Percentiles rank a stretch among this genome's conserved stretches.
Evolutionary conservation across 2,888 invertebrate species (phyloP).

Genomic region (Drosophila mulleri): DNA sequence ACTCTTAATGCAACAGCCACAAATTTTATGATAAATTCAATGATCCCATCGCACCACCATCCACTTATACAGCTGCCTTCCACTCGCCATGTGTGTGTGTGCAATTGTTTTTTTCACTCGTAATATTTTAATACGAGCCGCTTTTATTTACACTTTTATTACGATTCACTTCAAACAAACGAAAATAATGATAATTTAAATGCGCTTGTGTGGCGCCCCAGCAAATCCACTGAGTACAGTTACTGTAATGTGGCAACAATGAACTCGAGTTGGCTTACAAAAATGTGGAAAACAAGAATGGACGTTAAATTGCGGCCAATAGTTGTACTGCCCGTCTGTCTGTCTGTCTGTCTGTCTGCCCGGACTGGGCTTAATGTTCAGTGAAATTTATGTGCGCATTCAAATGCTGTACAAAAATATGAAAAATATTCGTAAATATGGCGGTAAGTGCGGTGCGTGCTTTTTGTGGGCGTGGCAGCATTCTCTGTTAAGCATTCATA

Average conservation of each 20-base stretch:
- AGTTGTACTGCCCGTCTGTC: slow-evolving; percentile 34
- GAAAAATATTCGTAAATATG: slow-evolving; percentile 33
- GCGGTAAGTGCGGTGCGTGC: slow-evolving; percentile 18
- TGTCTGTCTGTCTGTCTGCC: slow-evolving; percentile 21
- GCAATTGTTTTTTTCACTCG: slow-evolving; percentile 46
- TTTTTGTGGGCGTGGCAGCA: slow-evolving; percentile 29
- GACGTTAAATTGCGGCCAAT: slow-evolving; percentile 45
- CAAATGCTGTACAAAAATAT: slow-evolving; percentile 38
- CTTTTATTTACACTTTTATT: slow-evolving; percentile 57
- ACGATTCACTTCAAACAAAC: slow-evolving; percentile 57
- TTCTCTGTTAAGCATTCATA: slow-evolving; percentile 42
- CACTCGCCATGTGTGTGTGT: slow-evolving; percentile 3
- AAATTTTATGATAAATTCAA: slow-evolving; percentile 64
- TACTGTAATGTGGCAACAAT: slow-evolving; percentile 66
- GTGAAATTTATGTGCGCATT: slow-evolving; percentile 47
- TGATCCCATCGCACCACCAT: background rate
- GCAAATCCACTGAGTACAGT: slow-evolving; percentile 42
- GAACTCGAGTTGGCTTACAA: slow-evolving; percentile 63
- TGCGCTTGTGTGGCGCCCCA: slow-evolving; percentile 36
- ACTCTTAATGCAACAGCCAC: slow-evolving; percentile 68
- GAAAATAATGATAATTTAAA: slow-evolving; percentile 71
- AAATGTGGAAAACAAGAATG: slow-evolving; percentile 21
- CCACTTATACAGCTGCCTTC: too few species aligned
- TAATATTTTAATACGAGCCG: slow-evolving; percentile 56
- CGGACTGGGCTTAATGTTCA: slow-evolving; percentile 36